These are phyloP conservation scores for Dolichotis patagonum DNA, from an alignment of 2,113 vertebrate species.

Conservation along the genomic window DNA sequence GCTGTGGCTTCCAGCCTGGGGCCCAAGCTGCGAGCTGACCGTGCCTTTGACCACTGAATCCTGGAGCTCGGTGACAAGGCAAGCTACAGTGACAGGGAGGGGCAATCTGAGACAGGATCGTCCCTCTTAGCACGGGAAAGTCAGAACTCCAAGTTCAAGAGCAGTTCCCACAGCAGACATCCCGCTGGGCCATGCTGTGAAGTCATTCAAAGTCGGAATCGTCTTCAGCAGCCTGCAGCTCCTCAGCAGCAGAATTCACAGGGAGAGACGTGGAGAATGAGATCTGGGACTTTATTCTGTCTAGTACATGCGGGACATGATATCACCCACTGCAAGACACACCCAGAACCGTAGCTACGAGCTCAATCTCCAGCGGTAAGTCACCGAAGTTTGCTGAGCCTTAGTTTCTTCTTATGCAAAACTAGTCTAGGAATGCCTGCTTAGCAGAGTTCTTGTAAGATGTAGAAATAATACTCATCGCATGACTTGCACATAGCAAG, in stretches of 20 bases:
- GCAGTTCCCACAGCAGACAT: not conserved
- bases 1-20: not conserved
- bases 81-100: no score
- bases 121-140: not conserved
- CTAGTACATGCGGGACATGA: no score
- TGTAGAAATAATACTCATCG: not conserved
- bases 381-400: not conserved
- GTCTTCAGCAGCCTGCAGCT: not conserved
- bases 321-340: no score
- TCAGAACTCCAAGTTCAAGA: not conserved
- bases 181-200: fast-evolving
- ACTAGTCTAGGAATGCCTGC: not conserved
- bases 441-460: not conserved
- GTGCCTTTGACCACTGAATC: no score
- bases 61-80: not conserved
- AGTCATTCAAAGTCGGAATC: not conserved
- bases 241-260: not conserved
- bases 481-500: not conserved
- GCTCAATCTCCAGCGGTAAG: not conserved
- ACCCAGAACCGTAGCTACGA: no score
- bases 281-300: not conserved
- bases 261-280: not conserved
- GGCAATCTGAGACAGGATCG: not conserved
- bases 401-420: not conserved
- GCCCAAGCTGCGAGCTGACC: no score